Evolutionary conservation across 2,888 invertebrate genomes (phyloP), one percentile per base, ranked within the genome.

Genomic region (Cataglyphis altisquamis): DNA sequence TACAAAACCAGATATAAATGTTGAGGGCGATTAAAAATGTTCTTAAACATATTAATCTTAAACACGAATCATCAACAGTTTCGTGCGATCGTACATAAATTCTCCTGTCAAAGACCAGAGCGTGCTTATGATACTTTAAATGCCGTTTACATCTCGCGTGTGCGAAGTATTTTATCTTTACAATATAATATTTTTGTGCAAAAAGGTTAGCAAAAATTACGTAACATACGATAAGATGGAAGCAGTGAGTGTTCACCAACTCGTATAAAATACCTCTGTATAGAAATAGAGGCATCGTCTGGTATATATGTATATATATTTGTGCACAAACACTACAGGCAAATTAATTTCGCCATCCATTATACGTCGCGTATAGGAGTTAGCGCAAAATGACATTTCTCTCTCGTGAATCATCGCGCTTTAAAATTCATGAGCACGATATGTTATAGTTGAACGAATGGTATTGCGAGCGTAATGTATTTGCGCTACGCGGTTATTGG

Each of bases 61-160:
- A 29, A 29, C 2, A 29, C 29, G 29, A 29, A 86, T 86, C 88
- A 70, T 2, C 70, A 41, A 85, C 89, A 87, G 87, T 90, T 89
- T 77, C 73, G 85, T 48, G 75, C 62, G n/a, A 83, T 62, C 75
- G 81, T 87, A 85, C 86, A 88, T 86, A 89, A 91, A 89, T 91
- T 86, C 74, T 64, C 60, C 70, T 78, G 83, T 87, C 78, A 82
- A 85, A 82, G 57, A 15, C 62, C 63, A 25, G 41, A 55, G 25
- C 60, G 78, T 72, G 60, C 62, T 70, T 80, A 70, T 72, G 78
- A 80, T 41, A 60, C 60, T 60, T 72, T 72, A 62, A 72, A 70
- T 48, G 25, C 45, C 41, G 29, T 29, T 57, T 41, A 55, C 36
- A 45, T 3, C 36, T 52, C 25, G 29, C 72, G 36, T 60, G 78